A percentile compares a stretch with the other conserved stretches of the same genome.
Conservation (phyloP, 2,797 vertebrate species). For the Megalops cyprinoides region DNA sequence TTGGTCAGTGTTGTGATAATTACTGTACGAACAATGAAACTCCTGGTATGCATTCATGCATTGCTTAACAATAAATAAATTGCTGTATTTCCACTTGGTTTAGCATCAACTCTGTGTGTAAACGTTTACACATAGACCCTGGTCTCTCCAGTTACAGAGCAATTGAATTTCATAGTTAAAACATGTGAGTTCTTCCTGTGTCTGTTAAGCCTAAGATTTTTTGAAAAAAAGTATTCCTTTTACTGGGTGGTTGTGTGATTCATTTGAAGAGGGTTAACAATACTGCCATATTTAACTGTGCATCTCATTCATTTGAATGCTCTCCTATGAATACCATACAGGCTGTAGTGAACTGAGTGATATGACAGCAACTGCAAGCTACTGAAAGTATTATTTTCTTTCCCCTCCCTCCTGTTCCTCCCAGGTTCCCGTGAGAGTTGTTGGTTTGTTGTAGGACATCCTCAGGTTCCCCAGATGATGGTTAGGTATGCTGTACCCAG, state of each 20-base stretch:
- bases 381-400: slow-evolving; percentile 28
- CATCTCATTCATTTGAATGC: slow-evolving; percentile 28
- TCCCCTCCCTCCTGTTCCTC: slow-evolving; percentile 17
- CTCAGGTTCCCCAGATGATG: slow-evolving; percentile 34
- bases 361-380: slow-evolving; percentile 7
- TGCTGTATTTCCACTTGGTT: slow-evolving; percentile 48
- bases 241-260: background rate
- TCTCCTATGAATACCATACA: slow-evolving; percentile 39
- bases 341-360: background rate
- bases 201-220: too few relatives aligned
- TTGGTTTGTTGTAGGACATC: slow-evolving; percentile 1
- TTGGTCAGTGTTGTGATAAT: background rate
- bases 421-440: slow-evolving; percentile 36
- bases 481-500: slow-evolving; percentile 45
- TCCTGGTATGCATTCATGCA: background rate
- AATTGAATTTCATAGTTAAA: too few relatives aligned
- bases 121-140: too few relatives aligned
- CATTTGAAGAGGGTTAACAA: background rate
- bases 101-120: too few relatives aligned
- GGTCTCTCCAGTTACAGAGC: too few relatives aligned
- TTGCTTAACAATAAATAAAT: background rate
- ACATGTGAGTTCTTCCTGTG: too few relatives aligned
- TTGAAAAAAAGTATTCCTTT: too few relatives aligned
- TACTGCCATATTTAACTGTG: slow-evolving; percentile 35
- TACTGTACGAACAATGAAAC: too few relatives aligned